Percentiles rank a stretch among this genome's conserved stretches.
Evolutionary conservation across 2,888 invertebrate species (phyloP).

Genomic region (Tetragnatha montana): DNA sequence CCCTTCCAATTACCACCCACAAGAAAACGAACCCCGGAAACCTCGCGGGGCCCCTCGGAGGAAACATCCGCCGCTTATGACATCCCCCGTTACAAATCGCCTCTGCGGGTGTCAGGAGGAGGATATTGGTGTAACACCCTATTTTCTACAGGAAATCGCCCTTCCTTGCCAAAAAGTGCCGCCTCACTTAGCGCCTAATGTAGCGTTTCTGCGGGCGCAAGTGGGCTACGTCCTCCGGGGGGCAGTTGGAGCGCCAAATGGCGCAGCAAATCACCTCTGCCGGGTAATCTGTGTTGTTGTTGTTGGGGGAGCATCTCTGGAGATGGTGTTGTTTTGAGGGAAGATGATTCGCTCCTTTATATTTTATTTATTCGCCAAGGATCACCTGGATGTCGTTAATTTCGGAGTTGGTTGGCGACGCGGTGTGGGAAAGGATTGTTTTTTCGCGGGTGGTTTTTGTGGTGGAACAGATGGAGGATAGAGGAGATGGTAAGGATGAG

Average conservation of each 20-base stretch:
- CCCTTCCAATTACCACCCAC: too few species aligned
- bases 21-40: too few species aligned
- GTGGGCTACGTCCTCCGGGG: conserved; percentile 37
- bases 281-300: conserved; percentile 56
- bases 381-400: too few species aligned
- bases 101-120: neutral
- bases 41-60: too few species aligned
- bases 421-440: too few species aligned
- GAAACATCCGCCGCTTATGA: too few species aligned
- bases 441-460: too few species aligned
- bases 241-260: conserved; percentile 55
- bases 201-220: conserved; percentile 42
- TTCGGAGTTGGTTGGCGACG: too few species aligned
- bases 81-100: neutral
- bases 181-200: conserved; percentile 63
- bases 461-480: too few species aligned
- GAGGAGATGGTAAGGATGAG: too few species aligned
- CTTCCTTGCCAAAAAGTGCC: conserved; percentile 52
- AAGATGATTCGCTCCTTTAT: conserved; percentile 37
- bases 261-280: conserved; percentile 53
- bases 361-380: conserved; percentile 7
- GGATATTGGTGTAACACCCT: conserved; percentile 37
- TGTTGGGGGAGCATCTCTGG: conserved; percentile 6
- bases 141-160: conserved; percentile 54
- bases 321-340: conserved; percentile 25